Percentiles rank a stretch among this genome's conserved stretches.
Conservation (phyloP, 2,888 invertebrate species). For the Luperina nickerlii region DNA sequence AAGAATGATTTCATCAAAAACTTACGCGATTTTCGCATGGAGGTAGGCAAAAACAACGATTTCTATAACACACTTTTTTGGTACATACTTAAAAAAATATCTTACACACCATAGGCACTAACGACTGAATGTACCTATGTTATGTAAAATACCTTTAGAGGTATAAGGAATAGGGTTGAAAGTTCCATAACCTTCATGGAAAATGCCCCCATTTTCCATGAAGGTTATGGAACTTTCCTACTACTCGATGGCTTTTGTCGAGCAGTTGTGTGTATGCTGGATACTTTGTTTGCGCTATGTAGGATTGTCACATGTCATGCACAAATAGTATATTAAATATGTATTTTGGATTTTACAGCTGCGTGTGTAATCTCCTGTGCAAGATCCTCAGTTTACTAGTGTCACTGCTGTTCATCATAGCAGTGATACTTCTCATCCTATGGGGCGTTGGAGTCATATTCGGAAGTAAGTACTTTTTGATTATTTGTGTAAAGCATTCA, state of each 20-base stretch:
- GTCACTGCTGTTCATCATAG: constrained; percentile 80
- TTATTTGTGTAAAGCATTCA: not conserved
- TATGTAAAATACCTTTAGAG: not conserved
- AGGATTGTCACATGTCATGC: not conserved
- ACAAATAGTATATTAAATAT: not conserved
- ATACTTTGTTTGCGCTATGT: not conserved
- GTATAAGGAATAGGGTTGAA: not conserved
- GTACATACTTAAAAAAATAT: not conserved
- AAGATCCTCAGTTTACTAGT: constrained; percentile 82
- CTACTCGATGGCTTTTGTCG: not conserved
- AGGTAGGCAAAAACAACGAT: not conserved
- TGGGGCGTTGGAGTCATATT: constrained; percentile 82
- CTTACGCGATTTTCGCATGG: not conserved
- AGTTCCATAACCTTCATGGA: not conserved
- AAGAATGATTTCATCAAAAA: not conserved
- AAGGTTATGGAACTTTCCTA: too few relatives aligned
- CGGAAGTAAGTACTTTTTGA: constrained; percentile 46
- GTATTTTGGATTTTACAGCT: constrained; percentile 68
- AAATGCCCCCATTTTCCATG: too few relatives aligned
- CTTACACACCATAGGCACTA: not conserved
- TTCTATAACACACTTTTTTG: not conserved
- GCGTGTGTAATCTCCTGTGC: constrained; percentile 83
- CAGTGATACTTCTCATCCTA: constrained; percentile 80
- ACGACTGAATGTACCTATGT: not conserved
- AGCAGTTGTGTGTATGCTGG: not conserved